Conservation (phyloP, 2,113 vertebrate genomes). For the Catharus bicknelli region DNA sequence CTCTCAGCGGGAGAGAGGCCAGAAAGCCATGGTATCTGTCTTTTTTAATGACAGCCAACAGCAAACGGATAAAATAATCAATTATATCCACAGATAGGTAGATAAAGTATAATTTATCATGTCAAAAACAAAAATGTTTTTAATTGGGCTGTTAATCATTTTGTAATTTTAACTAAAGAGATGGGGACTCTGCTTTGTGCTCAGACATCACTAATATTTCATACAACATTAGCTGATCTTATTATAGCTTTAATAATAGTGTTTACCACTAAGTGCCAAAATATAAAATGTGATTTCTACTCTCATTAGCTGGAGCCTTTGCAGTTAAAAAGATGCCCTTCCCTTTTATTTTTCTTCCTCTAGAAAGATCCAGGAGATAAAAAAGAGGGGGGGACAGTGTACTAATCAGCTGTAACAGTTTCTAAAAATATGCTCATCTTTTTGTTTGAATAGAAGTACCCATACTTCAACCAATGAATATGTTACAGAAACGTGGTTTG, state of each 20-base stretch:
- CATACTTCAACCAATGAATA: background rate
- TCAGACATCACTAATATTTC: slow-evolving; percentile 51
- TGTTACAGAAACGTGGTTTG: background rate
- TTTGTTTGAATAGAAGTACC: background rate
- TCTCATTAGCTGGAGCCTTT: slow-evolving; percentile 31
- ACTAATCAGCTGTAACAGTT: background rate
- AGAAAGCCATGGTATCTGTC: slow-evolving; percentile 51
- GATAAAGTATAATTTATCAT: slow-evolving; percentile 61
- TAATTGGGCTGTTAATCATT: slow-evolving; percentile 70
- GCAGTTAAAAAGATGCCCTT: slow-evolving; percentile 19
- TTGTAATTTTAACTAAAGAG: slow-evolving; percentile 63
- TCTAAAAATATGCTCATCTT: background rate
- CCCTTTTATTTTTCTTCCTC: background rate
- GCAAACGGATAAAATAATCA: slow-evolving; percentile 62
- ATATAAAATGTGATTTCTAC: background rate
- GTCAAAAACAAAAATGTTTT: slow-evolving; percentile 63
- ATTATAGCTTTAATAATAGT: slow-evolving; percentile 49
- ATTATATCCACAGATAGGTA: slow-evolving; percentile 61
- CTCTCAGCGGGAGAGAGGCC: slow-evolving; percentile 49
- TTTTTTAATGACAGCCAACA: slow-evolving; percentile 63
- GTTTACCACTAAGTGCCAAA: slow-evolving; percentile 50
- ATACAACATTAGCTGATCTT: slow-evolving; percentile 51
- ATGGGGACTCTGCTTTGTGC: slow-evolving; percentile 15
- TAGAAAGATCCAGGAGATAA: background rate
- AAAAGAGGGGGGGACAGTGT: background rate